Percentiles rank a stretch among this genome's conserved stretches.
phyloP scores from a whole-genome alignment of 2,113 vertebrate species.

The Pelecanoides urinatrix region DNA sequence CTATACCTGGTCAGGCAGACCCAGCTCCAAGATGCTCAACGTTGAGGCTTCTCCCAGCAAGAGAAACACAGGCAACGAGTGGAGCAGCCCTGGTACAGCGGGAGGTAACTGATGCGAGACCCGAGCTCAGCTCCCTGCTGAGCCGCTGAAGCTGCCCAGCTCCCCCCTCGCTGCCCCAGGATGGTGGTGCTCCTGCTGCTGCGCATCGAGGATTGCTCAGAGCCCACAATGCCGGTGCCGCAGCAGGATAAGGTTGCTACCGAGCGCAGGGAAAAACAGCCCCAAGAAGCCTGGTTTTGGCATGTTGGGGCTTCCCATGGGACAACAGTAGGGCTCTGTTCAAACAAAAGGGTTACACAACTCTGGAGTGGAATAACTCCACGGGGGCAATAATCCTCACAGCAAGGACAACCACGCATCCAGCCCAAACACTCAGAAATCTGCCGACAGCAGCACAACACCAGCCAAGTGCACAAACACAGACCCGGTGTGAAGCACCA shows the following conservation, averaged over 20 bases:
- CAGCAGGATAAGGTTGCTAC: background rate
- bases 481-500: background rate
- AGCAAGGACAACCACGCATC: background rate
- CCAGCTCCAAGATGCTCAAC: background rate
- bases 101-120: fast-evolving
- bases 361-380: background rate
- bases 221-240: fast-evolving
- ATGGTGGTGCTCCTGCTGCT: background rate
- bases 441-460: slow-evolving; percentile 28
- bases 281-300: background rate
- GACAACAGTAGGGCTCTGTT: background rate
- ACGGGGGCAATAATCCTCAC: background rate
- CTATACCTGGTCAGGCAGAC: background rate
- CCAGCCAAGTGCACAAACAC: background rate
- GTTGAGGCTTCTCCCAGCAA: background rate
- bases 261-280: background rate
- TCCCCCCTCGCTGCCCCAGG: too few species aligned
- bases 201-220: background rate
- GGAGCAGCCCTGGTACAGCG: background rate
- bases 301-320: background rate
- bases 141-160: background rate
- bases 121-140: background rate
- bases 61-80: fast-evolving
- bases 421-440: slow-evolving; percentile 32
- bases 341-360: slow-evolving; percentile 58